Base-by-base conservation (phyloP, 2,888 invertebrate genomes). In the Hyposoter dolosus region DNA sequence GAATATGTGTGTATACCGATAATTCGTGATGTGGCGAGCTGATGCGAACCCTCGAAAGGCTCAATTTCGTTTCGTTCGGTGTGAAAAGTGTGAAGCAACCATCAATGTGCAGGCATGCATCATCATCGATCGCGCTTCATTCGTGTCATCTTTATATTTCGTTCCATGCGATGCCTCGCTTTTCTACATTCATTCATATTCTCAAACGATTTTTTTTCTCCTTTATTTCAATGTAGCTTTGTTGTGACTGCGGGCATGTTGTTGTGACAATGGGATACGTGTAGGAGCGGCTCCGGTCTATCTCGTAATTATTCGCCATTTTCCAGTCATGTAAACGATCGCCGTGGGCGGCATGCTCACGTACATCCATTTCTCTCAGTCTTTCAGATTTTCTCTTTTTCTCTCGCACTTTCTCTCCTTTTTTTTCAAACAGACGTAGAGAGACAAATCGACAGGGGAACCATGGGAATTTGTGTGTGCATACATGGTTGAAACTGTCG, bases 251-350 rank as follows among this genome's bases (percentile, higher is more conserved):
- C 40, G 74, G 63, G 35, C 68, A 56, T 56, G 56, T 65, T 28
- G 23, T 66, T 40, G 12, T 60, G 77, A 84, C 77, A 81, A 81
- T 84, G 65, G 71, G 80, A 72, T 56, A 65, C 76, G 76, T 72
- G 81, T 81, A 84, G 84, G 81, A 84, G 81, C 71, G 47, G 66
- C 77, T 71, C 23, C 68, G 69, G 53, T 65, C 75, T 69, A 45
- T 60, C 77, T 77, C 77, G 81, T 82, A 84, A 84, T 82, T 84
- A 82, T 84, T 84, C 47, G 72, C 60, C 35, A 77, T 84, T 76
- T 84, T 81, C 77, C 72, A 50, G 50, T 45, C 76, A 66, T 72
- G 84, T 78, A 82, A 84, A 77, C 81, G 81, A 84, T 82, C 77
- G 72, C 77, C 35, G 84, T 84, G 72, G 84, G 84, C 84, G 81